These are phyloP conservation scores for Schlechtendalia chinensis DNA, from an alignment of 1,140 invertebrate genomes.

Conservation along the genomic window DNA sequence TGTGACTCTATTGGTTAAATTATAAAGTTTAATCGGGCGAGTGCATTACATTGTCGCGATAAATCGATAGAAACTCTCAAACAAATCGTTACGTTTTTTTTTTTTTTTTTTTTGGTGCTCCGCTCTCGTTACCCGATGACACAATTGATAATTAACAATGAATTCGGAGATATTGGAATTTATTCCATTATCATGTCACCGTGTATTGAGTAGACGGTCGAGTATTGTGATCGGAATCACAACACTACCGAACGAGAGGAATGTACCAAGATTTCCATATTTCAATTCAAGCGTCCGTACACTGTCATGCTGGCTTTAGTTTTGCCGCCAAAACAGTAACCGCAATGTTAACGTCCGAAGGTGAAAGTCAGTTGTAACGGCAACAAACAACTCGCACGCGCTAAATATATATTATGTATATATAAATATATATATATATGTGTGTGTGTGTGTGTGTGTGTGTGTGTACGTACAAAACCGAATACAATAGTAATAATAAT, in stretches of 20 bases:
- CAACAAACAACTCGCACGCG: constrained; percentile 7
- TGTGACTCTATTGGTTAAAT: no score
- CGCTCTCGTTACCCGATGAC: no score
- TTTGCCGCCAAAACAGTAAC: constrained; percentile 31
- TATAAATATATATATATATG: not conserved
- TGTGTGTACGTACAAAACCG: not conserved
- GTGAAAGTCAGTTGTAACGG: constrained; percentile 38
- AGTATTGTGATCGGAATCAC: not conserved
- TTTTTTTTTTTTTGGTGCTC: no score
- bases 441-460: no score
- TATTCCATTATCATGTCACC: not conserved
- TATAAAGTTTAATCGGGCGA: no score
- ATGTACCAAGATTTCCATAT: not conserved
- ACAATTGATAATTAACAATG: no score
- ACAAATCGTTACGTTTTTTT: no score
- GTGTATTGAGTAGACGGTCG: not conserved
- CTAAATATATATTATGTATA: not conserved
- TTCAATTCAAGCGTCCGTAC: not conserved
- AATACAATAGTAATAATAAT: constrained; percentile 8
- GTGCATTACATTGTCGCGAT: no score
- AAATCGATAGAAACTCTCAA: no score
- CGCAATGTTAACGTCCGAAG: constrained; percentile 11
- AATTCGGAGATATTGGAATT: no score
- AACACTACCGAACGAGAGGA: not conserved
- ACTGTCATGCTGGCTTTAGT: not conserved